A percentile compares a stretch with the other conserved stretches of the same genome.
These are phyloP conservation scores for Antitype chi DNA, from an alignment of 2,888 invertebrate species.

Conservation along the genomic window DNA sequence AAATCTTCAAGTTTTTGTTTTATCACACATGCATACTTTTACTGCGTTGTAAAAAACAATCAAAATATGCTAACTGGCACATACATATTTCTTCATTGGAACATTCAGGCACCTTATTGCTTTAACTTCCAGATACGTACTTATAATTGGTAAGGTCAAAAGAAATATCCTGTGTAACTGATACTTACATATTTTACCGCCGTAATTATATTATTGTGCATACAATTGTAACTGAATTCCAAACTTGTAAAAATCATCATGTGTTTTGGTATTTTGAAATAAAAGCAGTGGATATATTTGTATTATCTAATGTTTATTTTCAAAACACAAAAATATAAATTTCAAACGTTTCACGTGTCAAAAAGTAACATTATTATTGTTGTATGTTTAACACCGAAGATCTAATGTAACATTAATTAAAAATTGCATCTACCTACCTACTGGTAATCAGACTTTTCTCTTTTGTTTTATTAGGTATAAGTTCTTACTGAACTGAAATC, in stretches of 20 bases:
- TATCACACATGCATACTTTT: slow-evolving; percentile 26
- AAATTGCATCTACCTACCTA: slow-evolving; percentile 17
- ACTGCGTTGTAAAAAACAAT: slow-evolving; percentile 17
- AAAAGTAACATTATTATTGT: slow-evolving; percentile 22
- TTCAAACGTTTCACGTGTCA: slow-evolving; percentile 16
- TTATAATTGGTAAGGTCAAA: slow-evolving; percentile 26
- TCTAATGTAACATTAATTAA: slow-evolving; percentile 15
- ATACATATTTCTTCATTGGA: slow-evolving; percentile 16
- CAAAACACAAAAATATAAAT: slow-evolving; percentile 24
- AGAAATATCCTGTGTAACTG: slow-evolving; percentile 24
- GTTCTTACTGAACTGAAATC: too few relatives aligned
- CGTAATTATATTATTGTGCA: slow-evolving; percentile 20
- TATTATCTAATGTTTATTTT: too few relatives aligned
- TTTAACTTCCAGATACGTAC: slow-evolving; percentile 23
- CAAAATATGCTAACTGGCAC: slow-evolving; percentile 20
- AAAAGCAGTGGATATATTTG: slow-evolving; percentile 22
- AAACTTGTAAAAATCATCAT: slow-evolving; percentile 24
- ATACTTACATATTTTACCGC: slow-evolving; percentile 13
- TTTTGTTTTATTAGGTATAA: too few relatives aligned
- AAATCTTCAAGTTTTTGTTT: slow-evolving; percentile 22
- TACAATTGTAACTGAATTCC: slow-evolving; percentile 23
- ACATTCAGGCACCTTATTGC: slow-evolving; percentile 16
- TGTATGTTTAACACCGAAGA: slow-evolving; percentile 15
- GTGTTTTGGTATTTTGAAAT: slow-evolving; percentile 19
- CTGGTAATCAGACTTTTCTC: slow-evolving; percentile 19